A percentile compares a stretch with the other conserved stretches of the same genome.
Conservation (phyloP, 2,113 vertebrate genomes). For the Vulpes ferrilata region DNA sequence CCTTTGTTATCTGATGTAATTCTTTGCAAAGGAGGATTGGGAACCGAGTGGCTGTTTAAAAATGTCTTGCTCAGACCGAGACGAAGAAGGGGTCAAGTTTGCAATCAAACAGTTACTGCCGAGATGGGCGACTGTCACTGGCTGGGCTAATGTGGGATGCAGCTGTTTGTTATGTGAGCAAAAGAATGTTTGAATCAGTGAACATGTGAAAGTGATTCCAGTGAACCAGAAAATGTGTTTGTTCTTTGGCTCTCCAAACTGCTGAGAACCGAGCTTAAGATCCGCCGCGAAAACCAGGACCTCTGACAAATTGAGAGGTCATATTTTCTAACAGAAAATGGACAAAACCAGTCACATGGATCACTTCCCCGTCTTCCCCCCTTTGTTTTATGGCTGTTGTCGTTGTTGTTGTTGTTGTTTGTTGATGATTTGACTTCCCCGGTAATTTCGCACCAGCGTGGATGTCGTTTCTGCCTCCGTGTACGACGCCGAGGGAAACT, state of each 20-base stretch:
- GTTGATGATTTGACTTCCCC: slow-evolving; percentile 71
- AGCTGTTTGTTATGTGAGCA: slow-evolving; percentile 92
- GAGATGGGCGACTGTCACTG: slow-evolving; percentile 91
- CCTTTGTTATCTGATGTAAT: slow-evolving; percentile 94
- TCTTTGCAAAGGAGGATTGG: slow-evolving; percentile 91
- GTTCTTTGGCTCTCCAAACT: slow-evolving; percentile 90
- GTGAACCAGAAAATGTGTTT: slow-evolving; percentile 93
- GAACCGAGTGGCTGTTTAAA: slow-evolving; percentile 89
- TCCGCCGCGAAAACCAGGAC: slow-evolving; percentile 88
- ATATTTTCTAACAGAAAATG: slow-evolving; percentile 87
- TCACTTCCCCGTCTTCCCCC: slow-evolving; percentile 83
- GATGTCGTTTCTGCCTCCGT: slow-evolving; percentile 78
- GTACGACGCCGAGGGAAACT: slow-evolving; percentile 71
- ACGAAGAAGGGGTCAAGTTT: slow-evolving; percentile 91
- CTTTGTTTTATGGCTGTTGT: slow-evolving; percentile 85
- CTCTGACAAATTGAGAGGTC: slow-evolving; percentile 89
- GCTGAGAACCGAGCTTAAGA: slow-evolving; percentile 90
- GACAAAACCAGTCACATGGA: slow-evolving; percentile 82
- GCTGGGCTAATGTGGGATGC: slow-evolving; percentile 90
- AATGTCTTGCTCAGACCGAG: slow-evolving; percentile 90
- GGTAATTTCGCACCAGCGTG: slow-evolving; percentile 59
- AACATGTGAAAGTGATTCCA: slow-evolving; percentile 92
- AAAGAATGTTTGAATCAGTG: slow-evolving; percentile 92
- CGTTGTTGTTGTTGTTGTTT: slow-evolving; percentile 81
- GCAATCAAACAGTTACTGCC: slow-evolving; percentile 91